phyloP scores from a whole-genome alignment of 2,888 invertebrate genomes.

The Machimus atricapillus region DNA sequence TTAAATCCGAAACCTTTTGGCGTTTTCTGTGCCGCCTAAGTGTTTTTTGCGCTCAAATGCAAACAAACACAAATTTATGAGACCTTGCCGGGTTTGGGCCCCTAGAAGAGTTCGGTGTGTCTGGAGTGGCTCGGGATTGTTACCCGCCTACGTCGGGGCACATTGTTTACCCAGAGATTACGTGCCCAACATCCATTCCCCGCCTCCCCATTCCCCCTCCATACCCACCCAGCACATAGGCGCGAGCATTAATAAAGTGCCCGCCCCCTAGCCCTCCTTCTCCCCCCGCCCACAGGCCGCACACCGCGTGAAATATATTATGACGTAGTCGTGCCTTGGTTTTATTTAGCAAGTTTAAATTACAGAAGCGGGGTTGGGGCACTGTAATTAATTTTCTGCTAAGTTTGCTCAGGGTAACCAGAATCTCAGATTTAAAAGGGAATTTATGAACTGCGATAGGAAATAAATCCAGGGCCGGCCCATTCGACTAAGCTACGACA shows the following conservation, averaged over 20 bases:
- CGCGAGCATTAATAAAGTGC: neutral
- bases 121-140: neutral
- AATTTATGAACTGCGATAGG: conserved; percentile 31
- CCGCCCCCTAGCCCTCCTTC: neutral
- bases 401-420: conserved; percentile 26
- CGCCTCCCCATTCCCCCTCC: neutral
- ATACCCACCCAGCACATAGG: no score
- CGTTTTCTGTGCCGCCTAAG: neutral
- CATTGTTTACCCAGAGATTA: conserved; percentile 20
- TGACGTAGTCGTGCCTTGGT: conserved; percentile 14
- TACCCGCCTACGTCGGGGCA: neutral
- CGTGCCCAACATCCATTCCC: neutral
- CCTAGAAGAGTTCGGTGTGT: neutral
- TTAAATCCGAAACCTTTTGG: conserved; percentile 21
- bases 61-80: conserved; percentile 19
- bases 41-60: neutral
- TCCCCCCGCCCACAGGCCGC: neutral
- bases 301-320: conserved; percentile 27
- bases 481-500: neutral
- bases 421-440: conserved; percentile 20
- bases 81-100: neutral
- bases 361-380: neutral
- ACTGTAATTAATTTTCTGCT: conserved; percentile 20
- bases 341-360: conserved; percentile 30
- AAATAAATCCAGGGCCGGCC: conserved; percentile 9